These are phyloP conservation scores for Limnephilus rhombicus DNA, from an alignment of 2,888 invertebrate species.

Conservation along the genomic window DNA sequence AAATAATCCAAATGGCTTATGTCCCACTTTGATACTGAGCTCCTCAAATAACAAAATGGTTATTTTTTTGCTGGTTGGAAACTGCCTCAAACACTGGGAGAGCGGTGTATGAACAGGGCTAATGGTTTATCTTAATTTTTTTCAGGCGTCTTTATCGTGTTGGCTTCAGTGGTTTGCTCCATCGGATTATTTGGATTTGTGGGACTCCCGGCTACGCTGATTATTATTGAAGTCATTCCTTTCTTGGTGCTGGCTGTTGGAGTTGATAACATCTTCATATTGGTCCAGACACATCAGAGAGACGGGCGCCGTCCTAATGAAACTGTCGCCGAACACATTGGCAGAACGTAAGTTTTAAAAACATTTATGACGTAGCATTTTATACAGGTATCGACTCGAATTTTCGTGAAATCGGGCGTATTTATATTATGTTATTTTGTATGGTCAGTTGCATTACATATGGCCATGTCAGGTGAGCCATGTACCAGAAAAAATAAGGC, in stretches of 20 bases:
- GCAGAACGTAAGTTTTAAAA: conserved; percentile 79
- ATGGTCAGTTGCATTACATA: neutral
- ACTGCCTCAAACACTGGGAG: too few species aligned
- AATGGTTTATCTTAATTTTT: neutral
- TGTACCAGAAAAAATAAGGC: too few species aligned
- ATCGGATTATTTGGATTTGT: conserved; percentile 95
- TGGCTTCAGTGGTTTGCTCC: conserved; percentile 94
- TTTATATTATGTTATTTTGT: neutral
- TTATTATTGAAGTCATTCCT: conserved; percentile 98
- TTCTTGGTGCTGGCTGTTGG: conserved; percentile 99
- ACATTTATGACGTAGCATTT: neutral
- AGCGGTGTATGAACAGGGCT: too few species aligned
- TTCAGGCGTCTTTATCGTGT: conserved; percentile 93
- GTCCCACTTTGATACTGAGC: too few species aligned
- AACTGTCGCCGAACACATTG: conserved; percentile 91
- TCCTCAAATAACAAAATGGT: too few species aligned
- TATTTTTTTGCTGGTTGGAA: too few species aligned
- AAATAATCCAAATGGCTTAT: too few species aligned
- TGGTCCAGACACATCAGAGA: conserved; percentile 96
- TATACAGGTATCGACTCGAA: neutral
- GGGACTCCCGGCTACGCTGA: conserved; percentile 94
- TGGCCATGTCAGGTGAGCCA: too few species aligned
- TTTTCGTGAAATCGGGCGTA: neutral
- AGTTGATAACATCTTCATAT: conserved; percentile 98
- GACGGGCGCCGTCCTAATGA: conserved; percentile 86